phyloP scores from a whole-genome alignment of 2,797 vertebrate species.

The Manis pentadactyla region DNA sequence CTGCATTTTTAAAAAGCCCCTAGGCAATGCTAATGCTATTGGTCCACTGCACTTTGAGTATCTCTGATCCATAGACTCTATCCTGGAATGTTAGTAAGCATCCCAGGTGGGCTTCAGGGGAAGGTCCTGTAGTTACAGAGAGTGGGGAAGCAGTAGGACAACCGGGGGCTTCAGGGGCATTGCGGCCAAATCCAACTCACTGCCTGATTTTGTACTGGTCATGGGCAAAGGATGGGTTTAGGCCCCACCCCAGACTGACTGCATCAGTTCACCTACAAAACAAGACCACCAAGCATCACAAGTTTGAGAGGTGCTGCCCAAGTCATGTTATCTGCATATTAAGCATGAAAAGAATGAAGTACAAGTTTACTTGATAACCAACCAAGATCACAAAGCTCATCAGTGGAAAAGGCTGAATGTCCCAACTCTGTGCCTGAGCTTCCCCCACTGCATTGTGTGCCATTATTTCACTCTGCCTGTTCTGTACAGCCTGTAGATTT shows the following conservation, averaged over 20 bases:
- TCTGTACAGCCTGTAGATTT: background rate
- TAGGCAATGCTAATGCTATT: background rate
- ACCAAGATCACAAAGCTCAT: background rate
- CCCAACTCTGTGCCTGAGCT: background rate
- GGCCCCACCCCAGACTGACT: background rate
- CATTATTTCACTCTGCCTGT: background rate
- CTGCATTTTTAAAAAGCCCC: background rate
- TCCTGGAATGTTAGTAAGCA: background rate
- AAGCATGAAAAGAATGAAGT: background rate
- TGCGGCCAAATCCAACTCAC: background rate
- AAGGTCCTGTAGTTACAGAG: background rate
- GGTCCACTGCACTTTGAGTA: background rate
- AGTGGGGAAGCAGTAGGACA: background rate
- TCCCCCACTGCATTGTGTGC: accelerated
- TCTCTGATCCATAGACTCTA: background rate
- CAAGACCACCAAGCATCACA: background rate
- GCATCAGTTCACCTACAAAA: background rate
- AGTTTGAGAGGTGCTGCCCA: background rate
- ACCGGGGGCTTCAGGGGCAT: background rate
- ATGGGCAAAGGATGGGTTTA: background rate
- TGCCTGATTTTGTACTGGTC: background rate
- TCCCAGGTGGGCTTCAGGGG: background rate
- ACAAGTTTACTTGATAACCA: background rate
- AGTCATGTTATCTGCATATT: background rate
- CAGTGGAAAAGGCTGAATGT: background rate